Conservation (phyloP, 2,888 invertebrate species). For the Vanessa cardui region DNA sequence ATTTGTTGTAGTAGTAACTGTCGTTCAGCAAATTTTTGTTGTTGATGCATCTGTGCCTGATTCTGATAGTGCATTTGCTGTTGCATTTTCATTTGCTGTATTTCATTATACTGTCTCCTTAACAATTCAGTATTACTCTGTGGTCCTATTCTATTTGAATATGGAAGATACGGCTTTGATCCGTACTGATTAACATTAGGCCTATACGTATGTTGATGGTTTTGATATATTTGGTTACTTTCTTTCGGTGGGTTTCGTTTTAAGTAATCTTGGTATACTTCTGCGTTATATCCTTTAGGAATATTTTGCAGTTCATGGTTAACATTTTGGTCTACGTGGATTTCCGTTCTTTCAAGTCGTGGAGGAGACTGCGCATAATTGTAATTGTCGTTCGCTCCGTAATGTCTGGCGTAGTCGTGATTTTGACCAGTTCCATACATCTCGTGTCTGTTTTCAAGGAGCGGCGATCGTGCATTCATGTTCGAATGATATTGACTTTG, state of each 20-base stretch:
- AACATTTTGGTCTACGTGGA: conserved; percentile 73
- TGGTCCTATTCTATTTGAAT: conserved; percentile 77
- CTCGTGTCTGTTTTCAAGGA: conserved; percentile 82
- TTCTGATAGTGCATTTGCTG: conserved; percentile 85
- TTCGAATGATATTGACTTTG: conserved; percentile 77
- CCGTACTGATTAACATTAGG: conserved; percentile 76
- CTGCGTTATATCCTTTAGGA: conserved; percentile 82
- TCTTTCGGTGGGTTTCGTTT: conserved; percentile 83
- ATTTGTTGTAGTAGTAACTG: conserved; percentile 84
- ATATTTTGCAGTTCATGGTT: conserved; percentile 75
- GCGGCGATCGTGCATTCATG: conserved; percentile 76
- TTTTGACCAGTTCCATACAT: conserved; percentile 81
- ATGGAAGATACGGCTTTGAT: conserved; percentile 78
- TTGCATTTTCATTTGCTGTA: conserved; percentile 85
- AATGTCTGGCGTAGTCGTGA: conserved; percentile 79
- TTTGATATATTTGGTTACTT: conserved; percentile 82
- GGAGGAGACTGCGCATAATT: conserved; percentile 79
- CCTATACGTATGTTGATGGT: conserved; percentile 77
- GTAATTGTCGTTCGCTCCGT: conserved; percentile 82
- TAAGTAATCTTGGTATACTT: conserved; percentile 81
- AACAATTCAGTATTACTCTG: conserved; percentile 84
- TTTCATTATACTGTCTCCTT: conserved; percentile 84
- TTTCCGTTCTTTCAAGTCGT: conserved; percentile 70
- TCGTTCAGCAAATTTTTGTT: conserved; percentile 85
- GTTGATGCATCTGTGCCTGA: conserved; percentile 85